These are phyloP conservation scores for Vimba vimba DNA, from an alignment of 2,113 vertebrate genomes.

Conservation along the genomic window DNA sequence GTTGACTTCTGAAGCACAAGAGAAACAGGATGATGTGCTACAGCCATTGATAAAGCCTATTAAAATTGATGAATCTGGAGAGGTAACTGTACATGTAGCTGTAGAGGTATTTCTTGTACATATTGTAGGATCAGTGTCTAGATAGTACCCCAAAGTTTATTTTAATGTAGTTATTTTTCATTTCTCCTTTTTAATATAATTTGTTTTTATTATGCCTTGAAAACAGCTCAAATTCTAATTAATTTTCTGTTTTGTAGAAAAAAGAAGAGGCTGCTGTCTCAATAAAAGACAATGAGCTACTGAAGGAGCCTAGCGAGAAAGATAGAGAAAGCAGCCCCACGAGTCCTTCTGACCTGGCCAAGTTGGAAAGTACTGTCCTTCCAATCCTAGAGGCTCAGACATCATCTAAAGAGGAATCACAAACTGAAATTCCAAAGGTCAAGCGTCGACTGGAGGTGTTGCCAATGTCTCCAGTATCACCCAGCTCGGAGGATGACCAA, in stretches of 20 bases:
- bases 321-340: constrained; percentile 84
- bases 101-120: neutral
- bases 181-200: neutral
- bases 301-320: constrained; percentile 77
- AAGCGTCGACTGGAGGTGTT: constrained; percentile 80
- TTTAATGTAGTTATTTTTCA: neutral
- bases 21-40: constrained; percentile 57
- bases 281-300: constrained; percentile 78
- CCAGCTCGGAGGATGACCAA: constrained; percentile 82
- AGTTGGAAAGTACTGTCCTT: constrained; percentile 91
- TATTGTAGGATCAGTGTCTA: neutral
- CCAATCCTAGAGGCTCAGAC: constrained; percentile 91
- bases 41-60: constrained; percentile 58
- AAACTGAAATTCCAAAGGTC: constrained; percentile 72
- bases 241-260: constrained; percentile 37
- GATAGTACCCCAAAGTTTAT: neutral
- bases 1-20: constrained; percentile 58
- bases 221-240: neutral
- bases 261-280: constrained; percentile 44
- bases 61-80: constrained; percentile 58
- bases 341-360: constrained; percentile 90
- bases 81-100: constrained; percentile 69
- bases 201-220: neutral
- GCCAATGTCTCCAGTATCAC: constrained; percentile 75
- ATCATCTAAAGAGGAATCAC: constrained; percentile 73